Conservation (phyloP, 1,140 invertebrate genomes). For the Aethina tumida region DNA sequence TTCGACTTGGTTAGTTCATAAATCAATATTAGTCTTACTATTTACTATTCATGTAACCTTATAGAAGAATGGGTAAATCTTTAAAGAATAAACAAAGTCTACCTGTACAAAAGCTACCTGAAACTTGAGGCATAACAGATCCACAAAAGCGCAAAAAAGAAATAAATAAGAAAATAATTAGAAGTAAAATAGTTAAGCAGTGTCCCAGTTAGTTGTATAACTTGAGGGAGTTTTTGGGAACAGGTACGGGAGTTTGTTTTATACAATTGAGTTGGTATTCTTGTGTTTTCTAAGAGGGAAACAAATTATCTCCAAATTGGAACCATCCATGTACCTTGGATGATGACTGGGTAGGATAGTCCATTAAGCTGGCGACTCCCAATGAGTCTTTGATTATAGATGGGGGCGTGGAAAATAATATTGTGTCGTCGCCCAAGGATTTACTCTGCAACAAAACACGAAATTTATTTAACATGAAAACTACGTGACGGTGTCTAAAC, state of each 20-base stretch:
- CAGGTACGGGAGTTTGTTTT: slow-evolving; percentile 12
- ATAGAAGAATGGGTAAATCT: too few relatives aligned
- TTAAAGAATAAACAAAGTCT: too few relatives aligned
- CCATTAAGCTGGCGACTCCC: slow-evolving; percentile 36
- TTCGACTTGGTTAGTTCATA: too few relatives aligned
- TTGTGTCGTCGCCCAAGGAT: slow-evolving; percentile 64
- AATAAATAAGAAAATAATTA: slow-evolving; percentile 7
- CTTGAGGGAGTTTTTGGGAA: neutral
- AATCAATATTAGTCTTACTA: too few relatives aligned
- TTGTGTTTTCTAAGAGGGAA: slow-evolving; percentile 28
- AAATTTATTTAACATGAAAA: slow-evolving; percentile 3
- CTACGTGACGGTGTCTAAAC: too few relatives aligned
- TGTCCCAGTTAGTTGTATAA: slow-evolving; percentile 4
- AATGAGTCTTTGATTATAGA: slow-evolving; percentile 61
- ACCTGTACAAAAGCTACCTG: too few relatives aligned
- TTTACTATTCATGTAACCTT: too few relatives aligned
- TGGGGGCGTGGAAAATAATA: slow-evolving; percentile 72
- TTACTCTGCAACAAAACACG: slow-evolving; percentile 56
- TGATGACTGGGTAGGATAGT: slow-evolving; percentile 23
- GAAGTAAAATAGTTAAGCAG: neutral
- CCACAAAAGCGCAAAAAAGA: slow-evolving; percentile 5
- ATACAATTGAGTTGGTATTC: too few relatives aligned
- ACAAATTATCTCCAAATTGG: slow-evolving; percentile 31
- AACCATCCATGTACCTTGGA: slow-evolving; percentile 36
- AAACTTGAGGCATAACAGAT: slow-evolving; percentile 1